Percentiles rank a stretch among this genome's conserved stretches.
These are phyloP conservation scores for Rissa tridactyla DNA, from an alignment of 2,113 vertebrate genomes.

Conservation along the genomic window DNA sequence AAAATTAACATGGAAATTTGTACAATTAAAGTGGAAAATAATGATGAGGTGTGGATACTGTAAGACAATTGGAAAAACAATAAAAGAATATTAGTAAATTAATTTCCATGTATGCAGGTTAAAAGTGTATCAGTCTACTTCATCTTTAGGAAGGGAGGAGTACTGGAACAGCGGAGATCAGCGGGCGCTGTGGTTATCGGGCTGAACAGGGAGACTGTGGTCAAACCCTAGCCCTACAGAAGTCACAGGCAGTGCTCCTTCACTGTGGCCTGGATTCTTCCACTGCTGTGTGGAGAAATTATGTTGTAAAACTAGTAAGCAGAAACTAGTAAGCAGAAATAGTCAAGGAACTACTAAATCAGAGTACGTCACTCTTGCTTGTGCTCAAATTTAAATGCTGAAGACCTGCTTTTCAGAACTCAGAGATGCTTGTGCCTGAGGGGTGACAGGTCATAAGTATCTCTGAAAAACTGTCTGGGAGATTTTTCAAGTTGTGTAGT, in stretches of 20 bases:
- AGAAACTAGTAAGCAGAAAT: not conserved
- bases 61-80: not conserved
- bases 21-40: not conserved
- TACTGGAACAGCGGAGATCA: not conserved
- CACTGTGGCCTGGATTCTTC: not conserved
- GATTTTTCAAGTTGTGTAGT: not conserved
- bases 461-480: not conserved
- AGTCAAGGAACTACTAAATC: not conserved
- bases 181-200: not conserved
- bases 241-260: not conserved
- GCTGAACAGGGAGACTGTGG: not conserved
- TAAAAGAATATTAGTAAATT: not conserved
- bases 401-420: not conserved
- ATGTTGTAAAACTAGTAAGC: not conserved
- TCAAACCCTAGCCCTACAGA: not conserved
- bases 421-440: fast-evolving
- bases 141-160: not conserved
- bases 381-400: not conserved
- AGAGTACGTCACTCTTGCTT: not conserved
- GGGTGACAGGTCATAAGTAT: not conserved
- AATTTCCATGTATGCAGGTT: not conserved
- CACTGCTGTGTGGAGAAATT: not conserved
- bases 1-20: not conserved
- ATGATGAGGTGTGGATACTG: not conserved
- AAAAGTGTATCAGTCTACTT: not conserved